Evolutionary conservation across 2,113 vertebrate species (phyloP).

Genomic region (Lamprotornis superbus): DNA sequence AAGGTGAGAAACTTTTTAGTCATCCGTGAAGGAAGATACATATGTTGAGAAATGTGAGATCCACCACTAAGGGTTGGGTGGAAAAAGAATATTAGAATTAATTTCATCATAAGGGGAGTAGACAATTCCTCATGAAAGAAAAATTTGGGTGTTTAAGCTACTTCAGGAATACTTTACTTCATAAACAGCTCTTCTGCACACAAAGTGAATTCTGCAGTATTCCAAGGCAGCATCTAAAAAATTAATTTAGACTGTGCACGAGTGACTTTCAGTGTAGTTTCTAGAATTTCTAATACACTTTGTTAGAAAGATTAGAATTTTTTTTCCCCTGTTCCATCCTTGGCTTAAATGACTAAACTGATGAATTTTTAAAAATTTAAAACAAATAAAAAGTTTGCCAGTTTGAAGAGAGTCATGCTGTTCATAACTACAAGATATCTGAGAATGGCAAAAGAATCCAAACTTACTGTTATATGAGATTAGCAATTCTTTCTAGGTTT

Average conservation of each 20-base stretch:
- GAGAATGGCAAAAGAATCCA: neutral
- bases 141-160: accelerated
- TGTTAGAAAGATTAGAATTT: neutral
- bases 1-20: neutral
- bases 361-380: neutral
- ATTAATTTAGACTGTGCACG: accelerated
- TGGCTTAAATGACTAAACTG: neutral
- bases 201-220: neutral
- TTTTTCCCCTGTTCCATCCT: neutral
- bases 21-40: neutral
- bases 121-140: neutral
- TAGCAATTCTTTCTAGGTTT: neutral
- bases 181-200: neutral
- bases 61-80: neutral
- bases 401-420: neutral
- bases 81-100: neutral
- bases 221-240: neutral
- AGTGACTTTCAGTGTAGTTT: neutral
- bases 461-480: neutral
- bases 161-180: neutral
- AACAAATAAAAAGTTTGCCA: accelerated
- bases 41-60: neutral
- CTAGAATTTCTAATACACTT: neutral
- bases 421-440: neutral
- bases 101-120: neutral